These are phyloP conservation scores for Crambe crambe DNA, from an alignment of 37 sponge, comb jelly and placozoan genomes.

Conservation along the genomic window DNA sequence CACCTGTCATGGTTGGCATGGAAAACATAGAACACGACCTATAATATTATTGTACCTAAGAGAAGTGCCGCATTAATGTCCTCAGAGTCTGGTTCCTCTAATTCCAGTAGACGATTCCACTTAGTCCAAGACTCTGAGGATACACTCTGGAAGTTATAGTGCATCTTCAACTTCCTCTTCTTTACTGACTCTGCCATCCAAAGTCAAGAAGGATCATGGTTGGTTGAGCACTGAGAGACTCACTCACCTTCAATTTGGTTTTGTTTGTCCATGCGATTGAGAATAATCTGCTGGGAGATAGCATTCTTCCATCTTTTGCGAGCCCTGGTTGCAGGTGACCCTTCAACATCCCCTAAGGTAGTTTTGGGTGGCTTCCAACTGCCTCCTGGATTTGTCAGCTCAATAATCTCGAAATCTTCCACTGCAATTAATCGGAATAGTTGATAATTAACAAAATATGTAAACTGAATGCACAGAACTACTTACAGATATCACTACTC, in stretches of 20 bases:
- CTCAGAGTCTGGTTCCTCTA: not conserved
- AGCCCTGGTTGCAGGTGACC: constrained; percentile 12
- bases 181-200: not conserved
- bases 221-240: not conserved
- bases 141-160: constrained; percentile 13
- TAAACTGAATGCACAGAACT: no score
- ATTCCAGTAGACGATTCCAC: constrained; percentile 20
- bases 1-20: no score
- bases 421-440: not conserved
- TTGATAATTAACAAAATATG: not conserved
- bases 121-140: not conserved
- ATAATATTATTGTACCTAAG: not conserved
- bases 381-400: not conserved
- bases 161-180: constrained; percentile 15
- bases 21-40: no score
- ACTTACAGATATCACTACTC: constrained; percentile 18
- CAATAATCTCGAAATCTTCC: constrained; percentile 36
- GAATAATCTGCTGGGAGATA: constrained; percentile 72
- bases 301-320: constrained; percentile 65
- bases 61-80: not conserved
- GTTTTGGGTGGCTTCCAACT: not conserved
- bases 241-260: constrained; percentile 56
- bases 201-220: no score
- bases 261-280: constrained; percentile 61
- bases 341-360: not conserved